Conservation (phyloP, 2,888 invertebrate genomes). For the Abrostola triplasia region DNA sequence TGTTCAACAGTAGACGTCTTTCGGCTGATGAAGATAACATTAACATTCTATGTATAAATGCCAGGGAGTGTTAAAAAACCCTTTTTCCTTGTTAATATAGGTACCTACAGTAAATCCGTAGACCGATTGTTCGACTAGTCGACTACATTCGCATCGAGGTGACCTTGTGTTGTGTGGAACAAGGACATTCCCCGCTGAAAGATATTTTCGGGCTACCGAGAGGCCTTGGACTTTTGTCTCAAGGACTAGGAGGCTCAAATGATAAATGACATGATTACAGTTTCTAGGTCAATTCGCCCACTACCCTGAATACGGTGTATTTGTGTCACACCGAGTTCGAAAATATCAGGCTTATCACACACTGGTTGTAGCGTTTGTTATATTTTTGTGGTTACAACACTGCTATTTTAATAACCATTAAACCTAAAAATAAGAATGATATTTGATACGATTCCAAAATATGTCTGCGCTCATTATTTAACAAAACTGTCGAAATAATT, state of each 20-base stretch:
- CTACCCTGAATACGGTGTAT: slow-evolving; percentile 74
- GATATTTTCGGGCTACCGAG: slow-evolving; percentile 75
- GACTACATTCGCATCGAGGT: slow-evolving; percentile 63
- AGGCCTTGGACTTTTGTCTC: slow-evolving; percentile 79
- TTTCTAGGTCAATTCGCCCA: slow-evolving; percentile 77
- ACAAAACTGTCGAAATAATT: too few species aligned
- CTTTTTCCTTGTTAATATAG: slow-evolving; percentile 64
- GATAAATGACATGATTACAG: slow-evolving; percentile 80
- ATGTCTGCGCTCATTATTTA: too few species aligned
- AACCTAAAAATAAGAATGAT: too few species aligned
- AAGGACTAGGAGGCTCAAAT: slow-evolving; percentile 75
- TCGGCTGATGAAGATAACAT: too few species aligned
- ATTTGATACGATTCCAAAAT: too few species aligned
- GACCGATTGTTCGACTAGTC: slow-evolving; percentile 69
- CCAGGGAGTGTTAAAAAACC: too few species aligned
- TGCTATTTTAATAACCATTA: not conserved
- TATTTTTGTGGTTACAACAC: not conserved
- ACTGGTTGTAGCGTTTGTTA: slow-evolving; percentile 16
- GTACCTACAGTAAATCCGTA: slow-evolving; percentile 64
- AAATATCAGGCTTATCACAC: slow-evolving; percentile 31
- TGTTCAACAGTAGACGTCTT: too few species aligned
- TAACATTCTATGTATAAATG: too few species aligned
- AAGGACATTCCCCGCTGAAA: slow-evolving; percentile 69
- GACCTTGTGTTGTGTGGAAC: slow-evolving; percentile 72
- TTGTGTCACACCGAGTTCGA: slow-evolving; percentile 49